Base-by-base conservation (phyloP, 2,888 invertebrate species). In the Drosophila seclusa region DNA sequence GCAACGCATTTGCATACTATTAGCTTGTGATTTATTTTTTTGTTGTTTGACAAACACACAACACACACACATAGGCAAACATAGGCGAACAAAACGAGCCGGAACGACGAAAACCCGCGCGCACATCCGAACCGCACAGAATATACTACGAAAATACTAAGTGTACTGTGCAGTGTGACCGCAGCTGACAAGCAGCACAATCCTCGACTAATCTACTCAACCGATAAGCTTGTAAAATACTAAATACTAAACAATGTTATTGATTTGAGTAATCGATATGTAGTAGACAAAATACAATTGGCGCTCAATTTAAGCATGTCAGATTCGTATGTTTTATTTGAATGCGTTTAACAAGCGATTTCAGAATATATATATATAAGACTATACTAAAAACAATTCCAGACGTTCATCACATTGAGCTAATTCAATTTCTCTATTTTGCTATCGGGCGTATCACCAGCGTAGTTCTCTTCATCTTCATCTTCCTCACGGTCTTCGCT, bases 1-100 rank as follows among this genome's bases (percentile, higher is more conserved):
- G 81, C 59, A 81, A 81, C 81, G 72, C 66, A 75, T 82, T 73
- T 71, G 76, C 66, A 73, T 79, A 73, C 64, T 29, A 59, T 73
- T 73, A 52, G 54, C 36, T 57, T 58, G 69, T 78, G 82, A 74
- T 78, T 79, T 80, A 76, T 80, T 69, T 66, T 75, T 55, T 55
- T 57, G 16, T 80, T 61, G 40, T 29, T 60, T 42, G 21, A 64
- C 42, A 75, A 38, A 34, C 29, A 55, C 36, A 68, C 31, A 4
- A 68, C 59, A 55, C 45, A 52, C 40, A 61, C 10, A 68, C 49
- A 36, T 34, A 60, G 13, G 50, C 71, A 36, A 21, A 52, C 36
- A 68, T 11, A 29, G n/a, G 42, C 54, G 36, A 77, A 64, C 40
- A 42, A 58, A 61, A 75, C 60, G 34, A 75, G 31, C 57, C 78